phyloP scores from a whole-genome alignment of 1,140 invertebrate species.

The Sipha flava region DNA sequence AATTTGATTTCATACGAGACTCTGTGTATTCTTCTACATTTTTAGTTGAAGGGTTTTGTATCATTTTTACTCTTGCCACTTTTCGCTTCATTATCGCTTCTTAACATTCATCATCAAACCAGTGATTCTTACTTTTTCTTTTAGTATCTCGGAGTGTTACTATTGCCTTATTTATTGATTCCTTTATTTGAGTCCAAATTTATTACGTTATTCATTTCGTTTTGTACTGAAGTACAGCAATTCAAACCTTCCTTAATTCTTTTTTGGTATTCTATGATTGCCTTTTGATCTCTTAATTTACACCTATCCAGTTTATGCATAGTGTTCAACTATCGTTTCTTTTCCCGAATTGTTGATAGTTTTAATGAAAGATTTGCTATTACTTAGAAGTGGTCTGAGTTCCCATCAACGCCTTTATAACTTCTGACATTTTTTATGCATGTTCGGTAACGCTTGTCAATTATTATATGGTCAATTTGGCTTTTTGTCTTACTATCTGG shows the following conservation, averaged over 20 bases:
- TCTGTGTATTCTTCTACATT: background rate
- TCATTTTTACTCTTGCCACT: constrained; percentile 13
- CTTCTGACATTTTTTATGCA: constrained; percentile 29
- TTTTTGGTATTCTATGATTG: background rate
- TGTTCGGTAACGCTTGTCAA: constrained; percentile 14
- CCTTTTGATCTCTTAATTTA: background rate
- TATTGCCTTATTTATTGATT: background rate
- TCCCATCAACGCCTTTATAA: constrained; percentile 33
- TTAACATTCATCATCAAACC: constrained; percentile 35
- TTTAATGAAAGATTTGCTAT: constrained; percentile 22
- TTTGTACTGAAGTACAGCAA: background rate
- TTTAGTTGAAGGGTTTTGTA: constrained; percentile 5
- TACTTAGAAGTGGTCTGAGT: constrained; percentile 34
- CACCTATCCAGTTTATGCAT: background rate
- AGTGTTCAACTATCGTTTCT: background rate
- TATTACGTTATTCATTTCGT: background rate
- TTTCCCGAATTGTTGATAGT: background rate
- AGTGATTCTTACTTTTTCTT: constrained; percentile 22
- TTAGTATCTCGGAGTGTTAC: background rate
- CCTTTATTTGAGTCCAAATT: background rate
- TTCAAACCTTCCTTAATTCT: background rate
- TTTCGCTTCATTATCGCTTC: constrained; percentile 10
- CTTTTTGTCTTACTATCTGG: constrained; percentile 34
- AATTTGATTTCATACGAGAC: background rate
- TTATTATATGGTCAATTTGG: constrained; percentile 37